Evolutionary conservation across 2,888 invertebrate species (phyloP).

Genomic region (Meteorus colon): DNA sequence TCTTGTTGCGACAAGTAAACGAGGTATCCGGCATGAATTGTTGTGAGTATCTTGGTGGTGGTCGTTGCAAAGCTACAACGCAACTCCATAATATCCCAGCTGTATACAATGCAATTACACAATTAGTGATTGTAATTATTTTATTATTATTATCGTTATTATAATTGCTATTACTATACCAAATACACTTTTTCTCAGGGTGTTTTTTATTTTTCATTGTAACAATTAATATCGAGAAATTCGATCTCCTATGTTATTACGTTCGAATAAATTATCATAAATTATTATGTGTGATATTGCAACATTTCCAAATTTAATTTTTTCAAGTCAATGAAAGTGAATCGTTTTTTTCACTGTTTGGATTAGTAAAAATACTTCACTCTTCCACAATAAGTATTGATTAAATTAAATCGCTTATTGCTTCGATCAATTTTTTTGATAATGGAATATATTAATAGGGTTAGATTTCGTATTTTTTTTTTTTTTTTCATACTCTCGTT

Average conservation of each 20-base stretch:
- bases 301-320: conserved; percentile 9
- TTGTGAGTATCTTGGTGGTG: conserved; percentile 74
- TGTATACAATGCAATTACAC: conserved; percentile 48
- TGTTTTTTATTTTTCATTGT: conserved; percentile 12
- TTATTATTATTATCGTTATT: conserved; percentile 11
- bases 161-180: not conserved
- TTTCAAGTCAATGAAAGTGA: not conserved
- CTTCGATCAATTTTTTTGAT: too few species aligned
- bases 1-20: conserved; percentile 88
- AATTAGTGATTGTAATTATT: conserved; percentile 38
- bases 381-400: too few species aligned
- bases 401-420: too few species aligned
- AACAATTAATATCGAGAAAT: not conserved
- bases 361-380: not conserved
- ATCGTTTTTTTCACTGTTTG: not conserved
- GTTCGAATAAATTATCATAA: conserved; percentile 12
- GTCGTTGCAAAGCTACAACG: conserved; percentile 69
- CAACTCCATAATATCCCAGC: conserved; percentile 63
- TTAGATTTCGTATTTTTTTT: too few species aligned
- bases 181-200: conserved; percentile 13
- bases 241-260: not conserved
- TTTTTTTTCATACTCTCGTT: too few species aligned
- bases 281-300: not conserved
- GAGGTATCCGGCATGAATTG: conserved; percentile 76
- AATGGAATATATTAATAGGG: too few species aligned